Evolutionary conservation across 2,888 invertebrate genomes (phyloP).

Genomic region (Harpalus rubripes): DNA sequence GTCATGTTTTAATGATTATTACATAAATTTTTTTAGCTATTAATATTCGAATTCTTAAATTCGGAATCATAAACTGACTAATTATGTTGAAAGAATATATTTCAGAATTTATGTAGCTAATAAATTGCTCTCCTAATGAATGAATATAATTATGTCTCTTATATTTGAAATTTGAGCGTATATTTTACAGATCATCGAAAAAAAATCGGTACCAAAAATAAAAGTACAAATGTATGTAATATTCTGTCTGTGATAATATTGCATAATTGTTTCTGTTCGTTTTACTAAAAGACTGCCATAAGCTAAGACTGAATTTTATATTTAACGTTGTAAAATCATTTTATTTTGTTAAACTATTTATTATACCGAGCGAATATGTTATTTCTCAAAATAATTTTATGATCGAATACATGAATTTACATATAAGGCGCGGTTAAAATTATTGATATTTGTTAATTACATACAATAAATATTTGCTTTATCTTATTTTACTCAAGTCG

Average conservation of each 20-base stretch:
- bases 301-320: slow-evolving; percentile 31
- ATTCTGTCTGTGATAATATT: slow-evolving; percentile 35
- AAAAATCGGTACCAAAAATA: slow-evolving; percentile 19
- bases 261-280: slow-evolving; percentile 15
- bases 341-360: slow-evolving; percentile 37
- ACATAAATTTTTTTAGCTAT: no score
- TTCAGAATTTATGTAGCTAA: no score
- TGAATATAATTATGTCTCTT: neutral
- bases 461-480: slow-evolving; percentile 40
- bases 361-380: slow-evolving; percentile 9
- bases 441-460: slow-evolving; percentile 11
- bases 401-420: neutral
- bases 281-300: slow-evolving; percentile 34
- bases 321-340: slow-evolving; percentile 40
- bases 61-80: no score
- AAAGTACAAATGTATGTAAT: slow-evolving; percentile 42
- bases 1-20: no score
- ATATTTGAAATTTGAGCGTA: neutral
- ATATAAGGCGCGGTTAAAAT: slow-evolving; percentile 26
- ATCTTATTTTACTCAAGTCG: slow-evolving; percentile 30
- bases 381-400: slow-evolving; percentile 3
- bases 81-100: no score
- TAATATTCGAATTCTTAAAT: no score
- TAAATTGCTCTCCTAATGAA: neutral
- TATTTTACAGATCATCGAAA: slow-evolving; percentile 4